Base-by-base conservation (phyloP, 1,140 invertebrate genomes). In the Drosophila ambigua region DNA sequence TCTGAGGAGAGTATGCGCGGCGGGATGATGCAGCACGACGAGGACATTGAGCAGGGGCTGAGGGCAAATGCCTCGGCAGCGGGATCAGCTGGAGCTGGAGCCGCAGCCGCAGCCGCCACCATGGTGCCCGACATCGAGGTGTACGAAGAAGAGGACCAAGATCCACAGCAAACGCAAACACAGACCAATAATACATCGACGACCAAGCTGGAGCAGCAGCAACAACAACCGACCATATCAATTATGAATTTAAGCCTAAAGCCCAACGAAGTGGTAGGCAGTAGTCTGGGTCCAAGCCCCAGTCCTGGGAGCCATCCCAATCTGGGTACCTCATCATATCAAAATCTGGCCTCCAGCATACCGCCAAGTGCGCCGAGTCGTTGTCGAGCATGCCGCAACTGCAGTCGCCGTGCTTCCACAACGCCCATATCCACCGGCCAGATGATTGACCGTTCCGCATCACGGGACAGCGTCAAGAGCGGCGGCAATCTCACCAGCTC, bases 101-200 rank as follows among this genome's bases (percentile, higher is more conserved):
- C 5, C 1, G 26, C 96, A 87, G 48, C 39, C 44, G 68, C 69
- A 13, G 24, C 16, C 16, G 46, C 69, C 16, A 23, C 81, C 43
- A 97, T 96, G 69, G 97, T 98, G 71, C 97, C 97, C 13, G 97
- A 98, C 91, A 96, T 98, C 79, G 97, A 97, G 92, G 93, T 97
- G 59, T 96, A 97, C 92, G 50, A 54, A 53, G 97, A 96, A 92
- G 92, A 93, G 57, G 84, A 91, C 90, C 72, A 93, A 87, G 85
- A 89, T 55, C 93, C 35, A 13, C 11, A 39, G 2, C 35, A 39
- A 73, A 76, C 75, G 4, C 35, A 39, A 73, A 76, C 75, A 77
- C 72, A 80, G 57, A 72, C n/a, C 41, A 24, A 24, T 43, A 5
- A 71, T 55, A 73, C 72, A 71, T 69, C 63, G 64, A 82, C 84